Percentiles rank a stretch among this genome's conserved stretches.
Evolutionary conservation across 2,113 vertebrate species (phyloP).

Genomic region (Xiphophorus hellerii): DNA sequence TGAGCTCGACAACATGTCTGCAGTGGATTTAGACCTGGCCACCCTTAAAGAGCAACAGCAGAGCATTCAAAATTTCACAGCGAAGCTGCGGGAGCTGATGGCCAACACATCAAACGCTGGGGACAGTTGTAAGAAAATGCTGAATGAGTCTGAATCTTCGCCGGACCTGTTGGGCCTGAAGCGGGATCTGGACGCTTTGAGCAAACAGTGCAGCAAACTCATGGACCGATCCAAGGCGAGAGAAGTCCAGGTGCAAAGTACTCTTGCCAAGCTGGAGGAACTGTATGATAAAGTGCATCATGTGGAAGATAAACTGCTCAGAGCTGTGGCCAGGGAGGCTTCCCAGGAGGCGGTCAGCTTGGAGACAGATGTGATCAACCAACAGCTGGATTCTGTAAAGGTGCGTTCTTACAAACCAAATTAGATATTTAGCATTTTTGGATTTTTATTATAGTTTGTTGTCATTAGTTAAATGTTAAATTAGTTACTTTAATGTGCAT

Average conservation of each 20-base stretch:
- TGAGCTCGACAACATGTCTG: constrained; percentile 92
- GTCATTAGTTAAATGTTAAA: too few relatives aligned
- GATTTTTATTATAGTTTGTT: neutral
- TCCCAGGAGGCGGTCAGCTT: constrained; percentile 92
- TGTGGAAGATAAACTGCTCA: constrained; percentile 79
- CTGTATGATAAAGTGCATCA: constrained; percentile 84
- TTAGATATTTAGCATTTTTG: neutral
- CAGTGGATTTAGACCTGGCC: constrained; percentile 85
- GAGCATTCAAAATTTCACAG: constrained; percentile 83
- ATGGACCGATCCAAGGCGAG: constrained; percentile 88
- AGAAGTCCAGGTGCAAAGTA: constrained; percentile 84
- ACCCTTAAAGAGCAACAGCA: constrained; percentile 84
- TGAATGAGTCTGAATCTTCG: constrained; percentile 86
- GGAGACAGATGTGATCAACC: constrained; percentile 95
- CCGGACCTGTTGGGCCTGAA: constrained; percentile 93
- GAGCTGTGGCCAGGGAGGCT: constrained; percentile 87
- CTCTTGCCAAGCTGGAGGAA: constrained; percentile 83
- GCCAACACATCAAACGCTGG: constrained; percentile 85
- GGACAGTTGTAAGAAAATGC: constrained; percentile 91
- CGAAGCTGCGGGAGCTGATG: constrained; percentile 88
- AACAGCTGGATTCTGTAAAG: constrained; percentile 93
- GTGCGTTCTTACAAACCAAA: constrained; percentile 68
- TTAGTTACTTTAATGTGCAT: neutral
- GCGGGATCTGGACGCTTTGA: constrained; percentile 92
- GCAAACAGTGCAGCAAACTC: constrained; percentile 94